These are phyloP conservation scores for Pomatostomus ruficeps DNA, from an alignment of 2,113 vertebrate species.

Conservation along the genomic window DNA sequence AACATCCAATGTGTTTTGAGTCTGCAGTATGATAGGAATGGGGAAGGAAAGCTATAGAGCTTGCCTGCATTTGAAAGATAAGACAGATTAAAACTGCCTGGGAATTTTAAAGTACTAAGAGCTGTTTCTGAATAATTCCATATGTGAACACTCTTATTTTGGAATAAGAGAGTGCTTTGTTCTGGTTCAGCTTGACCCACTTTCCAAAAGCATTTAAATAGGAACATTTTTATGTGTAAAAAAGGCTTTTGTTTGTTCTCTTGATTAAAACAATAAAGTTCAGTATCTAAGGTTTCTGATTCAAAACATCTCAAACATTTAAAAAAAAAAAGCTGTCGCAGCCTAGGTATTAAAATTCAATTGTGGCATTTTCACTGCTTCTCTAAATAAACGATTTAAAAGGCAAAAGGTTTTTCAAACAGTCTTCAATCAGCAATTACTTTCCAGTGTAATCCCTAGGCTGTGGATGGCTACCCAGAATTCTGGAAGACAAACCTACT, in stretches of 20 bases:
- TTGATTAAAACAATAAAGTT: constrained; percentile 3
- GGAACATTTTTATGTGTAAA: constrained; percentile 23
- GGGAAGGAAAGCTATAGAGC: neutral
- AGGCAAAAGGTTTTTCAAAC: neutral
- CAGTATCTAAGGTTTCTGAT: neutral
- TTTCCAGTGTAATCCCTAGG: neutral
- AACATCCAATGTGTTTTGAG: neutral
- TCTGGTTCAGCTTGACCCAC: constrained; percentile 39
- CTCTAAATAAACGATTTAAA: neutral
- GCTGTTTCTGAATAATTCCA: constrained; percentile 38
- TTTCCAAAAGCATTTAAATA: constrained; percentile 39
- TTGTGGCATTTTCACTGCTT: neutral
- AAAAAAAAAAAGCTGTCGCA: neutral
- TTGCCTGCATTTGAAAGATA: constrained; percentile 17
- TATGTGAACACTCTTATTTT: constrained; percentile 14
- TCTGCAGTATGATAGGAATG: neutral
- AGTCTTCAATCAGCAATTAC: neutral
- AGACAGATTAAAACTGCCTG: constrained; percentile 2
- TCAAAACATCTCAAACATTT: neutral
- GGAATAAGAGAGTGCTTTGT: constrained; percentile 38
- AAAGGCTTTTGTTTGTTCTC: constrained; percentile 31
- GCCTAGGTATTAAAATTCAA: neutral
- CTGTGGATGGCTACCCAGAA: neutral
- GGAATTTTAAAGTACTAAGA: neutral
- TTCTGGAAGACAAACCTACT: neutral